These are phyloP conservation scores for Acronicta psi DNA, from an alignment of 2,888 invertebrate species.

Conservation along the genomic window DNA sequence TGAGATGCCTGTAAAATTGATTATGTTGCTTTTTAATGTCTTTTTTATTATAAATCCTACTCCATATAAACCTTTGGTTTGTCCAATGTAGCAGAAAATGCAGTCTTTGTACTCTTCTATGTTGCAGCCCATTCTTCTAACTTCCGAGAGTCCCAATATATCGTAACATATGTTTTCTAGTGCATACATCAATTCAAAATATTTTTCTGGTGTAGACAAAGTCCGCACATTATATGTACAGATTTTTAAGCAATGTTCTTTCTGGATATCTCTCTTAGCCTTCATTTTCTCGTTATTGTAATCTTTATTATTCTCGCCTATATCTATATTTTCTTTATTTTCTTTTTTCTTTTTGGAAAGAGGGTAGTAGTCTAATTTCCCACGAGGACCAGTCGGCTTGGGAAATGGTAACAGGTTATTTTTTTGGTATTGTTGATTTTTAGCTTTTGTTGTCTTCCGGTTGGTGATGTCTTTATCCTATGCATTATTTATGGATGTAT, in stretches of 20 bases:
- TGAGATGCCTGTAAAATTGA: slow-evolving; percentile 11
- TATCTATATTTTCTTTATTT: too few species aligned
- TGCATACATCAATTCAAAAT: slow-evolving; percentile 18
- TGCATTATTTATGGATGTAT: too few species aligned
- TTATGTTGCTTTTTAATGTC: slow-evolving; percentile 3
- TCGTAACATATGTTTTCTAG: slow-evolving; percentile 33
- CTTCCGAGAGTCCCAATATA: slow-evolving; percentile 38
- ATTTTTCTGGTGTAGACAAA: slow-evolving; percentile 14
- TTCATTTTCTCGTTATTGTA: too few species aligned
- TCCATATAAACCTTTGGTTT: slow-evolving; percentile 14
- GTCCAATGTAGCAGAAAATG: slow-evolving; percentile 28
- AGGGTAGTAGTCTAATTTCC: slow-evolving; percentile 25
- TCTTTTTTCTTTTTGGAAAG: too few species aligned
- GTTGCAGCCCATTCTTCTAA: slow-evolving; percentile 24
- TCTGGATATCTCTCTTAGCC: not conserved
- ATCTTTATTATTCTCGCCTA: too few species aligned
- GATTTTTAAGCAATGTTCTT: slow-evolving; percentile 8
- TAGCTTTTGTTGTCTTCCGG: not conserved
- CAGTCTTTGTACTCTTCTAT: slow-evolving; percentile 35
- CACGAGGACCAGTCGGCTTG: slow-evolving; percentile 29
- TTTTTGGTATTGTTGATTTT: not conserved
- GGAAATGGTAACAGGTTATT: slow-evolving; percentile 13
- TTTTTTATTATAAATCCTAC: slow-evolving; percentile 24
- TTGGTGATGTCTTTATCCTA: not conserved
- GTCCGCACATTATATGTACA: slow-evolving; percentile 19